phyloP scores from a whole-genome alignment of 2,113 vertebrate species.

The Macaca nemestrina region DNA sequence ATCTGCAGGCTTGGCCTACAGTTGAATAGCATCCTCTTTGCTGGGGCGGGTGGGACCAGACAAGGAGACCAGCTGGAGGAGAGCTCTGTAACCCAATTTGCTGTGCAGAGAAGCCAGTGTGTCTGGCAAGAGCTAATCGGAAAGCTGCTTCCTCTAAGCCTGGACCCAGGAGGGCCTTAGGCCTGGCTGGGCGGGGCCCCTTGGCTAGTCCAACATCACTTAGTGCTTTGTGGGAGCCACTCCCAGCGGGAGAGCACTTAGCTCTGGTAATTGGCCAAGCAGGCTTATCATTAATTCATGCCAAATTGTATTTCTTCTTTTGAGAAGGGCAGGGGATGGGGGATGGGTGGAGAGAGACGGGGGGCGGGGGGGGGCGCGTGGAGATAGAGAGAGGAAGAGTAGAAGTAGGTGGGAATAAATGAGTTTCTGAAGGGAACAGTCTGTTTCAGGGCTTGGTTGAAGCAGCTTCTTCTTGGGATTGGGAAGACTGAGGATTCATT shows the following conservation, averaged over 20 bases:
- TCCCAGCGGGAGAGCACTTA: slow-evolving; percentile 83
- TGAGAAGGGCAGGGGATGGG: background rate
- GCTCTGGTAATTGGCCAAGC: slow-evolving; percentile 85
- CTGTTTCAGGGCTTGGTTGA: background rate
- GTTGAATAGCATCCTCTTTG: slow-evolving; percentile 75
- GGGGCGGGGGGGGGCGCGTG: background rate
- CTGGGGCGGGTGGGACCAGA: slow-evolving; percentile 79
- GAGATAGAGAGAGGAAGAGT: background rate
- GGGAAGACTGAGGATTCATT: background rate
- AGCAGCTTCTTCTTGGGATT: slow-evolving; percentile 24
- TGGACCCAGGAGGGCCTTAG: slow-evolving; percentile 80
- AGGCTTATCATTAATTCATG: slow-evolving; percentile 86
- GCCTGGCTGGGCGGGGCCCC: slow-evolving; percentile 73
- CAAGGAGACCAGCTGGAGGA: slow-evolving; percentile 85
- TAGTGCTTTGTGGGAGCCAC: slow-evolving; percentile 77
- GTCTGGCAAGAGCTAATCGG: slow-evolving; percentile 85
- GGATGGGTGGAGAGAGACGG: background rate
- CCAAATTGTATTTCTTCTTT: slow-evolving; percentile 73
- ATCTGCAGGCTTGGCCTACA: slow-evolving; percentile 12
- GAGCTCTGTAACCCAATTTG: slow-evolving; percentile 83
- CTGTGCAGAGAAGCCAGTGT: slow-evolving; percentile 84
- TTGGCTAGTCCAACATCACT: slow-evolving; percentile 68
- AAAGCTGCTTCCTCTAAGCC: slow-evolving; percentile 83
- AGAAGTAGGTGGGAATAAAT: slow-evolving; percentile 40
- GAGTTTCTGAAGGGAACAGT: slow-evolving; percentile 46